Base-by-base conservation (phyloP, 2,113 vertebrate species). In the Panthera leo region DNA sequence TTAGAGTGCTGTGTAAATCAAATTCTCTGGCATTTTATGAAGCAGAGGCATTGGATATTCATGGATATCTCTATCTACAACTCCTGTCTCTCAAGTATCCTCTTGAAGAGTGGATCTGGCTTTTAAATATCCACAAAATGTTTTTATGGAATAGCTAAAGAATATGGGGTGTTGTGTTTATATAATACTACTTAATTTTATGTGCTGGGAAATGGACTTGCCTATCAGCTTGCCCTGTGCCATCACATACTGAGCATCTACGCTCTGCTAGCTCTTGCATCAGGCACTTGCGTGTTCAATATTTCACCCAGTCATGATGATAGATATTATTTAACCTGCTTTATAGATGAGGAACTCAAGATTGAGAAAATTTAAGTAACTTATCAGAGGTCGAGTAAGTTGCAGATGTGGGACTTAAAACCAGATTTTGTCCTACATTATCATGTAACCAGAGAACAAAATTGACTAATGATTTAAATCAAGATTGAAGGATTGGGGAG, bases 11-110 rank as follows among this genome's bases (percentile, higher is more conserved):
- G 5, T 84, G n/a, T 87, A 73, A 93, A 78, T 96, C 21, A 42
- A 92, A 70, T 98, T 97, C 67, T 73, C 88, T 96, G 53, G 51
- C 39, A 79, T 94, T 92, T 85, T 95, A 79, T 93, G 86, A 92
- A 79, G 76, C 53, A 96, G 94, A 94, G 29, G 23, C 42, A 8
- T 68, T 85, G 63, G 71, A 94, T 73, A 84, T 85, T 93, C 48
- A 73, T 61, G 76, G 48, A 82, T 92, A 55, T 93, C 45, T 31
- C 51, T 58, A 70, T 94, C 18, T 96, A 94, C 36, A 93, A 29
- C 73, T 88, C 23, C 36, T 68, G 27, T 89, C 51, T 97, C 53
- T 95, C 55, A 85, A 76, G 29, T 80, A 65, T 67, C 5, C 31
- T 94, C 42, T 94, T 89, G 8, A 87, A 97, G 92, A 19, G 7